phyloP scores from a whole-genome alignment of 2,113 vertebrate genomes.

The Chinchilla lanigera region DNA sequence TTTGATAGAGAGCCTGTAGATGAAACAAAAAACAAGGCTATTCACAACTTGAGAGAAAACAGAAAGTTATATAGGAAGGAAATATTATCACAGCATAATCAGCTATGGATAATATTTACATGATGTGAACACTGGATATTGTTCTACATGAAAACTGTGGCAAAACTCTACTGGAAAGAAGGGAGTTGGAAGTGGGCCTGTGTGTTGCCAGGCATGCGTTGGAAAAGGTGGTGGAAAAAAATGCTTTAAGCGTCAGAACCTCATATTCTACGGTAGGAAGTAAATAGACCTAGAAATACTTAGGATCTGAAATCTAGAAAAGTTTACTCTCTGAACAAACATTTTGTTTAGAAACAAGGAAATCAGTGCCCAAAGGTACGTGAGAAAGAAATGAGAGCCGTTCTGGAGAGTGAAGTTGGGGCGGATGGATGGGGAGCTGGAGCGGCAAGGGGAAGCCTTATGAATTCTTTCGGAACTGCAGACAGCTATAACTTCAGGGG shows the following conservation, averaged over 20 bases:
- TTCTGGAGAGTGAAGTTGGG: not conserved
- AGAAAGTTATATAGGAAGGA: not conserved
- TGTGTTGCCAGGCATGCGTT: not conserved
- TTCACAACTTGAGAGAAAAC: conserved; percentile 19
- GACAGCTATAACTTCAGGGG: not conserved
- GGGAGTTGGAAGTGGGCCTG: not conserved
- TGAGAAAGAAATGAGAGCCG: not conserved
- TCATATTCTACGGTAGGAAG: not conserved
- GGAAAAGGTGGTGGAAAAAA: not conserved
- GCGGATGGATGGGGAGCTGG: not conserved
- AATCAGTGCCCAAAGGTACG: not conserved
- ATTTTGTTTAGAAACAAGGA: not conserved
- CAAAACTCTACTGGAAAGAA: not conserved
- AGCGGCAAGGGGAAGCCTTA: not conserved
- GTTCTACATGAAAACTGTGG: not conserved
- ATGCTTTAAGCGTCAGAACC: not conserved
- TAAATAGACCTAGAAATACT: not conserved
- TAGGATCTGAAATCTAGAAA: not conserved
- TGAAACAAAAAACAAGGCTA: not conserved
- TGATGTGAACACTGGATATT: not conserved
- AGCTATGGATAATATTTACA: not conserved
- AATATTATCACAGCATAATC: not conserved
- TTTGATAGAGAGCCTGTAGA: not conserved
- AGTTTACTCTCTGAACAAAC: not conserved
- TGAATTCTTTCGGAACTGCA: not conserved